phyloP scores from a whole-genome alignment of 2,888 invertebrate species.

The Caenorhabditis virilis region DNA sequence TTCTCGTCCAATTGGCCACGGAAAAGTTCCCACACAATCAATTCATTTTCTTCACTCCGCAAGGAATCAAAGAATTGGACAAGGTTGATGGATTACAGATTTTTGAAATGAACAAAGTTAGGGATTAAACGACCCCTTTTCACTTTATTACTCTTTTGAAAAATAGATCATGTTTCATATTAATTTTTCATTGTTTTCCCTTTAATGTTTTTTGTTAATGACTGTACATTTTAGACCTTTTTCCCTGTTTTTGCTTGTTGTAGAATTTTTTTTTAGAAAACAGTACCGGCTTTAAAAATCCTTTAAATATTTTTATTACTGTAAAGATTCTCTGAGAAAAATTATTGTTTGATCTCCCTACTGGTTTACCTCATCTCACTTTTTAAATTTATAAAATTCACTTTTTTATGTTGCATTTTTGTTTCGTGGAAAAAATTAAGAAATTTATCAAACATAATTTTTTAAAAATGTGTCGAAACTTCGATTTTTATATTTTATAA shows the following conservation, averaged over 20 bases:
- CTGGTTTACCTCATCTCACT: background rate
- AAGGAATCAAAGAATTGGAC: slow-evolving; percentile 58
- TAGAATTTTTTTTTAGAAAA: too few species aligned
- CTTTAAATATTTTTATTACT: too few species aligned
- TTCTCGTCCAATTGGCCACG: slow-evolving; percentile 59
- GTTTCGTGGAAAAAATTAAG: background rate
- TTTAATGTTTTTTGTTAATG: too few species aligned
- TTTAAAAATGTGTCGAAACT: background rate
- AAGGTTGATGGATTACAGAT: slow-evolving; percentile 40
- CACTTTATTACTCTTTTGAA: too few species aligned
- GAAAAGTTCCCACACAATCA: slow-evolving; percentile 53
- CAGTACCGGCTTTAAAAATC: too few species aligned
- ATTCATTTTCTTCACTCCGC: slow-evolving; percentile 67
- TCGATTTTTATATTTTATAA: background rate
- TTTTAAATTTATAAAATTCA: background rate
- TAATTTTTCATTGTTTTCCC: too few species aligned
- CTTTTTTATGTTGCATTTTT: background rate
- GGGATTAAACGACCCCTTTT: too few species aligned
- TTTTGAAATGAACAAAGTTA: slow-evolving; percentile 46
- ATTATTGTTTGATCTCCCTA: too few species aligned
- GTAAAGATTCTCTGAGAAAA: too few species aligned
- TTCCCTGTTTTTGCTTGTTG: too few species aligned
- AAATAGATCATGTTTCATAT: too few species aligned
- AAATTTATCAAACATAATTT: background rate
- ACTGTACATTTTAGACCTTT: too few species aligned